phyloP scores from a whole-genome alignment of 2,797 vertebrate genomes.

The Centropyge bicolor region DNA sequence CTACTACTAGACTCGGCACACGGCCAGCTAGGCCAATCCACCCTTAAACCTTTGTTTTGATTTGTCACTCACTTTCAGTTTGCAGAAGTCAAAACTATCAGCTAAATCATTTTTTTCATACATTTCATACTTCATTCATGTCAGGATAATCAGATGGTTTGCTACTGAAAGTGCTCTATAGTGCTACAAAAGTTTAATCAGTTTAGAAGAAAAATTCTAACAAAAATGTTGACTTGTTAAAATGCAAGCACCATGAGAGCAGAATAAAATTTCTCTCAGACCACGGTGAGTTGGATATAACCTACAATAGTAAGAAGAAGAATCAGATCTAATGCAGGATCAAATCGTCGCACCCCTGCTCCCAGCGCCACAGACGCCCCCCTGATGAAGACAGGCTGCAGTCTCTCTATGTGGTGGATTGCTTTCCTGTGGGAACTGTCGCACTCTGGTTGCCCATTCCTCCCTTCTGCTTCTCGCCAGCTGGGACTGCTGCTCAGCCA shows the following conservation, averaged over 20 bases:
- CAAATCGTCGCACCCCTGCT: background rate
- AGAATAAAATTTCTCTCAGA: background rate
- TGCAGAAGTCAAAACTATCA: slow-evolving; percentile 9
- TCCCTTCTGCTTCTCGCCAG: slow-evolving; percentile 68
- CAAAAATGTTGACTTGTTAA: background rate
- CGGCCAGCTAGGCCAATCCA: background rate
- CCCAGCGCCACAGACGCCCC: background rate
- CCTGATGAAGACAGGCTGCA: slow-evolving; percentile 10
- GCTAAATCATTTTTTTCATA: background rate
- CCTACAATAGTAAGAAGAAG: background rate
- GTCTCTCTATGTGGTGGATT: slow-evolving; percentile 72
- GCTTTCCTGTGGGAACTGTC: slow-evolving; percentile 78
- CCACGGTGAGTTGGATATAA: background rate
- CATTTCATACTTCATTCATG: background rate
- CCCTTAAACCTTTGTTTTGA: background rate
- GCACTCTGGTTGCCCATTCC: slow-evolving; percentile 59
- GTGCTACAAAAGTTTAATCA: too few species aligned
- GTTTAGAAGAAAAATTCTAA: background rate
- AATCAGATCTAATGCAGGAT: slow-evolving; percentile 11
- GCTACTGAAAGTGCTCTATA: background rate
- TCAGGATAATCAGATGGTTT: background rate
- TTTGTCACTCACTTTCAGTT: background rate
- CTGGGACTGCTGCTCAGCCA: slow-evolving; percentile 83
- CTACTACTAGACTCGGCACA: background rate
- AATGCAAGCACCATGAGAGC: background rate